Evolutionary conservation across 2,888 invertebrate genomes (phyloP), one percentile per base, ranked within the genome.

Genomic region (Ochropacha duplaris): DNA sequence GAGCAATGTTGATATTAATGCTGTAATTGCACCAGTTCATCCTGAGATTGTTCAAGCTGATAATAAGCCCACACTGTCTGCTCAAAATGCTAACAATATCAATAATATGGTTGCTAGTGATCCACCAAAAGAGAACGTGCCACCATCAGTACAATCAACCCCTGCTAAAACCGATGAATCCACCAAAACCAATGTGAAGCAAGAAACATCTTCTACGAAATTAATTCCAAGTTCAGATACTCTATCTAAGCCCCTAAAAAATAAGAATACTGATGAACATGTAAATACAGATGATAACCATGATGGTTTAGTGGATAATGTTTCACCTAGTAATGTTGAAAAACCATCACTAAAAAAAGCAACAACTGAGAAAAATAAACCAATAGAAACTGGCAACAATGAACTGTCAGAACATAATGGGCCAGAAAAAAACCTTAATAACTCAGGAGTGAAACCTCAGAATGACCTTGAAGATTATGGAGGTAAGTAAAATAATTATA

Each of bases 1-100:
- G 50, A 6, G 66, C 68, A 56, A 66, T 60, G 11, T 56, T 55
- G 5, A 57, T 31, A 8, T 22, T 19, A 52, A 16, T 49, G 55
- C 19, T 9, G 49, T 24, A 44, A 56, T 56, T 12, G 57, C 34
- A n/a, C 39, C 54, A 28, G 19, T 19, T 31, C 50, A 64, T 52
- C 60, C 36, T 49, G 28, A 34, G 39, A 36, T 50, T 26, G 28
- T 2, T 16, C n/a, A 50, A 52, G 2, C 44, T 44, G 52, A 19
- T 2, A 52, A 52, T 11, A 52, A 52, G 9, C 12, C 19, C 11
- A 22, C 28, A 14, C 31, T 19, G 19, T 1, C 8, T 28, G 22
- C 34, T 22, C 19, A 19, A 52, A 9, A 19, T 52, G 34, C 12
- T 34, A 28, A 22, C 12, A 22, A 6, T 34, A 44, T 19, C 6